Conservation (phyloP, 2,888 invertebrate genomes). For the Junonia oenone region DNA sequence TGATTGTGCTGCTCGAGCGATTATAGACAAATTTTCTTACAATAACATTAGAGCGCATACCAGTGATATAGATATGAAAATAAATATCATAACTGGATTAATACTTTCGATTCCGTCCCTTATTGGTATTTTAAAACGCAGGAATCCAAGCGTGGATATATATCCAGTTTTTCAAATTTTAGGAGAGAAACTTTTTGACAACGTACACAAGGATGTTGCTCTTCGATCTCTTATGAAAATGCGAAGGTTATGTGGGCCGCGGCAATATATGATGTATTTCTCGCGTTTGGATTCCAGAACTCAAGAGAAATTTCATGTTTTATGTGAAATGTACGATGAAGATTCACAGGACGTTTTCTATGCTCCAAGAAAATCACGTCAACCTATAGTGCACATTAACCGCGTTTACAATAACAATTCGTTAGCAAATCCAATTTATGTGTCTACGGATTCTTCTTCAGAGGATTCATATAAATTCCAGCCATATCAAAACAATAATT, state of each 20-base stretch:
- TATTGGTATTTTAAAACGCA: constrained; percentile 75
- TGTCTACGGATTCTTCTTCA: constrained; percentile 75
- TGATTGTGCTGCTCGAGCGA: constrained; percentile 82
- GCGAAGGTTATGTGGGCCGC: constrained; percentile 82
- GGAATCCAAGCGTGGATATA: constrained; percentile 68
- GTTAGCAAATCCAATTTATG: constrained; percentile 46
- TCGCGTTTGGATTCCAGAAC: constrained; percentile 61
- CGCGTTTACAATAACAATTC: constrained; percentile 54
- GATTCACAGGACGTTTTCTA: constrained; percentile 71
- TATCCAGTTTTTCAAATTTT: constrained; percentile 75
- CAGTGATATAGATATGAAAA: constrained; percentile 70
- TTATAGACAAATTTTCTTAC: constrained; percentile 83
- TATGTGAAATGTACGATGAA: constrained; percentile 68
- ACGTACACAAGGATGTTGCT: constrained; percentile 83
- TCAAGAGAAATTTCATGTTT: constrained; percentile 70
- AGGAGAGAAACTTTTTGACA: constrained; percentile 75
- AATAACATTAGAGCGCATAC: constrained; percentile 75
- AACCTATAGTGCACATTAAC: constrained; percentile 57
- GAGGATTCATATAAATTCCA: constrained; percentile 80
- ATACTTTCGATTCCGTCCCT: constrained; percentile 83
- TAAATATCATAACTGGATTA: constrained; percentile 82
- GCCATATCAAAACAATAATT: constrained; percentile 62
- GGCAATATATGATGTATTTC: constrained; percentile 81
- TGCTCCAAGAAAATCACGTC: constrained; percentile 55
- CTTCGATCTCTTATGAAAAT: constrained; percentile 85